Base-by-base conservation (phyloP, 2,113 vertebrate species). In the Limnothrissa miodon region DNA sequence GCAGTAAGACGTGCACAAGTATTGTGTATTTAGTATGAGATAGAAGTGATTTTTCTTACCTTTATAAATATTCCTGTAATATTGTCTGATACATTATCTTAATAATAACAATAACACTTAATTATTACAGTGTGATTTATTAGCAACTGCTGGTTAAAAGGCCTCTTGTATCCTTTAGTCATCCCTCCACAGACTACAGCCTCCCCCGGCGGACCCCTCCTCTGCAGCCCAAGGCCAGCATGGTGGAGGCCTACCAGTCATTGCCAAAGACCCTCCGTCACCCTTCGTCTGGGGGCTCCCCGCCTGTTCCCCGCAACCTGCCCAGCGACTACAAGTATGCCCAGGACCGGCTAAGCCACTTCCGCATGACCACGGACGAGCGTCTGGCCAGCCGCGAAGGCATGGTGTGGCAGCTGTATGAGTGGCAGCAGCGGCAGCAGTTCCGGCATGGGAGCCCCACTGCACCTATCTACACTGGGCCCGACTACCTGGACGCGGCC, bases 251-350 rank as follows among this genome's bases (percentile, higher is more conserved):
- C 87, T 98, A 97, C 85, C 98, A 97, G 91, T 97, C 96, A 15
- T 93, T 99, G 91, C 98, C 98, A 94, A 98, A 95, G 94, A 96
- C 93, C 80, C 92, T 93, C 82, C 95, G 93, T 84, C 96, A 95
- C 39, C 92, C 92, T 11, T 94, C 95, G 25, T 94, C 92, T 0
- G 92, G 95, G 87, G 93, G 93, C 86, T 97, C 98, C 17, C 95
- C 97, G 0, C 95, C 95, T 10, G 89, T 87, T 17, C 89, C 93
- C 44, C 95, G 94, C 84, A 95, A 97, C 89, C 88, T 99, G 84
- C 97, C 97, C 4, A 98, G 98, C 23, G 98, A 99, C 93, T 99
- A 99, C 89, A 99, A 99, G 87, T 99, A 99, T 0, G 98, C 98
- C 0, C 98, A 99, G 44, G 98, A 99, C 89, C 95, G 98, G 0